Evolutionary conservation across 2,113 vertebrate genomes (phyloP), one percentile per base, ranked within the genome.

Genomic region (Sapajus apella): DNA sequence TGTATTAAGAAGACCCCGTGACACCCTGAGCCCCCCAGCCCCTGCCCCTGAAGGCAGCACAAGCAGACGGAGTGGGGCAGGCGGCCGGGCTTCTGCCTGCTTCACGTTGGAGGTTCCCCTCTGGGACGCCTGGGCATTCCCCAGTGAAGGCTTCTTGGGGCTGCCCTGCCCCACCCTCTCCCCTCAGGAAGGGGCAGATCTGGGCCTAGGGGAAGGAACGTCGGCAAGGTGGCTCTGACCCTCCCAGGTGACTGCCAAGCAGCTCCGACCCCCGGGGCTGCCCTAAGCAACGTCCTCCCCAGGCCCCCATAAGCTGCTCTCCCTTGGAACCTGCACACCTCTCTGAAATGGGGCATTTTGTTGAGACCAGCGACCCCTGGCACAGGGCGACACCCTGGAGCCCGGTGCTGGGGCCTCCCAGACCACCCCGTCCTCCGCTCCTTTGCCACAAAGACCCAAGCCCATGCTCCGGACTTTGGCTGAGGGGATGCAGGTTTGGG

Each of bases 1-100:
- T 40, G 37, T 98, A 97, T 97, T 98, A 95, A 98, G 90, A 98
- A 97, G 98, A 98, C 98, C 98, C 97, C 90, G 94, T 98, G 98
- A 97, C 95, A 98, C 91, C 98, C 96, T 88, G 94, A 98, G 97
- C 85, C 96, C 91, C 97, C 84, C 0, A 14, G 0, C 94, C 92
- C 84, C 64, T 77, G 70, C 96, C 96, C 97, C 0, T 27, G 97
- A 97, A 98, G 98, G 98, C 97, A 90, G 97, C 97, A 43, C 75
- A 32, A 2, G 30, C 25, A 96, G 97, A 87, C 93, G 86, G 93
- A 95, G 96, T 97, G 95, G 96, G 97, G 97, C 88, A 0, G 47
- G 61, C 20, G n/a, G 66, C 66, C 0, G 14, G 1, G 35, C 18
- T 45, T 35, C 20, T 20, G 43, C 40, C 37, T 55, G 68, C 40